Conservation (phyloP, 1,140 invertebrate species). For the Psix sp. region DNA sequence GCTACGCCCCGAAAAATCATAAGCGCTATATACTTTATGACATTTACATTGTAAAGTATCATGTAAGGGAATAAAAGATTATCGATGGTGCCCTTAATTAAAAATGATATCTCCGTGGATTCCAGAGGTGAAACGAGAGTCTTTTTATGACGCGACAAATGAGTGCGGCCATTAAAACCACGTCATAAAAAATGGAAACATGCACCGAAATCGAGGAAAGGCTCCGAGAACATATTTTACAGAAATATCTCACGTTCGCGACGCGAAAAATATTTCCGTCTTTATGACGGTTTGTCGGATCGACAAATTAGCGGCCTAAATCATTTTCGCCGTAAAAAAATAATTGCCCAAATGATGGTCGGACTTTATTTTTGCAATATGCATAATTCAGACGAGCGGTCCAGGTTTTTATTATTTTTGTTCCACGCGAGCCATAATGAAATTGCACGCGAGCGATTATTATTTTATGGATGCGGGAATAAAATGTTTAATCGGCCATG, state of each 20-base stretch:
- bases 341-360: slow-evolving; percentile 37
- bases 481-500: slow-evolving; percentile 22
- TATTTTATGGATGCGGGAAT: slow-evolving; percentile 29
- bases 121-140: slow-evolving; percentile 39
- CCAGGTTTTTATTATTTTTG: slow-evolving; percentile 24
- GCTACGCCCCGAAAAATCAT: slow-evolving; percentile 51
- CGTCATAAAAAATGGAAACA: slow-evolving; percentile 61
- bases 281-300: slow-evolving; percentile 58
- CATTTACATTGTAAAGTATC: slow-evolving; percentile 52
- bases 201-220: slow-evolving; percentile 52
- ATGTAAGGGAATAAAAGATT: slow-evolving; percentile 53
- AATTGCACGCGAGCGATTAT: slow-evolving; percentile 15
- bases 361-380: slow-evolving; percentile 18
- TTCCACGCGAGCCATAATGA: not conserved
- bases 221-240: slow-evolving; percentile 55
- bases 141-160: slow-evolving; percentile 58
- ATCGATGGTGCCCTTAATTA: slow-evolving; percentile 56
- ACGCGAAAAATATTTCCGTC: slow-evolving; percentile 53
- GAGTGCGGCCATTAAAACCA: slow-evolving; percentile 54
- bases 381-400: slow-evolving; percentile 28
- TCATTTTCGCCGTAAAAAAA: slow-evolving; percentile 51
- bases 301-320: slow-evolving; percentile 41
- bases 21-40: slow-evolving; percentile 56
- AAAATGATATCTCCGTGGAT: slow-evolving; percentile 47
- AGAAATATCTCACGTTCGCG: slow-evolving; percentile 37